phyloP scores from a whole-genome alignment of 2,113 vertebrate species.

The Strix aluco region DNA sequence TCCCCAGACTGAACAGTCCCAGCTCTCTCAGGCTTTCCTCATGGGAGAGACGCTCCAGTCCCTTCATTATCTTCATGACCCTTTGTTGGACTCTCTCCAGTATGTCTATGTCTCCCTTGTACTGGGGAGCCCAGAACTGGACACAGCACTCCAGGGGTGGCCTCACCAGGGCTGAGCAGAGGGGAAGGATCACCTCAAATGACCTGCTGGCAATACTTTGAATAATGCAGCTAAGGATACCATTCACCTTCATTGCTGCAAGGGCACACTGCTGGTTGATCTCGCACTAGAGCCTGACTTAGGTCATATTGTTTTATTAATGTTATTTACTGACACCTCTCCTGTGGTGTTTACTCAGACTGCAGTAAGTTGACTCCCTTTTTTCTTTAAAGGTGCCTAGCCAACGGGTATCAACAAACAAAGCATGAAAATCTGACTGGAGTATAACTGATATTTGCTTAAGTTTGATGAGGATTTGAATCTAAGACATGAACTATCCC shows the following conservation, averaged over 20 bases:
- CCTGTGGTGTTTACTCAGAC: not conserved
- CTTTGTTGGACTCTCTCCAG: no score
- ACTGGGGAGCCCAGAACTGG: no score
- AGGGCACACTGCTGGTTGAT: not conserved
- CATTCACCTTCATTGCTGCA: not conserved
- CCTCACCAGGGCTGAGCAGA: not conserved
- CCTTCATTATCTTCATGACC: no score
- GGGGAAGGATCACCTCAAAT: not conserved
- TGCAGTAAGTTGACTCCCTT: not conserved
- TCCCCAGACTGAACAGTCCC: no score
- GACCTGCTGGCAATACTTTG: not conserved
- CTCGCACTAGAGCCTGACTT: not conserved
- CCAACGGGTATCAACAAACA: not conserved
- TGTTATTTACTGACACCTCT: not conserved
- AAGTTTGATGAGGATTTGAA: not conserved
- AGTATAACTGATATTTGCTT: not conserved
- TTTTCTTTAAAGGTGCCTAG: not conserved
- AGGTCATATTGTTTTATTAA: not conserved
- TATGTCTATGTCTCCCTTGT: no score
- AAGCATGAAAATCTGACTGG: not conserved
- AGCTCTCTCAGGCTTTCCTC: no score
- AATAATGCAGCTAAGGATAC: not conserved
- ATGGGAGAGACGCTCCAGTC: no score
- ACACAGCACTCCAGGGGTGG: not conserved
- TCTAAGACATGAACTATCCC: not conserved